Base-by-base conservation (phyloP, 2,888 invertebrate species). In the Chrysomela aeneicollis region DNA sequence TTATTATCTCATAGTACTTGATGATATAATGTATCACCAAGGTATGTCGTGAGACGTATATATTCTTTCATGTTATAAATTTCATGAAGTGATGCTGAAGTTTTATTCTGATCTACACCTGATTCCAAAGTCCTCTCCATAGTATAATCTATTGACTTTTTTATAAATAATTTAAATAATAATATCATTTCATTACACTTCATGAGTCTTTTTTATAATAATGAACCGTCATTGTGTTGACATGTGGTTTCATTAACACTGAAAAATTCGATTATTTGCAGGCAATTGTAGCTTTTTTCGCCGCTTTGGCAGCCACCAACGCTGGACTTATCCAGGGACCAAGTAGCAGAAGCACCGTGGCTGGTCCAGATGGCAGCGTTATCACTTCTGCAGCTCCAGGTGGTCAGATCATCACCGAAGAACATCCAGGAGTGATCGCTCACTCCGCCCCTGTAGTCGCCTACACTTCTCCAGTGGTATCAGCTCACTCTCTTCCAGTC, bases 291-390 rank as follows among this genome's bases (percentile, higher is more conserved):
- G 69, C 74, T 49, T 69, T 76, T 61, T 71, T 76, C 60, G 77
- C 73, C 62, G 70, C 72, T 61, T 68, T 77, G 69, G 76, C 76
- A 51, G 71, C 67, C 35, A 69, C 75, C 60, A 71, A 73, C 42
- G 76, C 68, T 30, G 61, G 59, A 52, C 15, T 78, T 37, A 64
- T 79, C 26, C 78, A 78, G 70, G 77, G 77, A 64, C 77, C 77
- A 8, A 77, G 77, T 71, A 68, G 71, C 53, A 76, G 72, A 53
- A 69, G 74, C n/a, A 76, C 75, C 17, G 61, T 77, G 6, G 71
- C 75, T 10, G 78, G 76, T 26, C 72, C 73, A 30, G 78, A 78
- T 49, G 76, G 77, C 22, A 77, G 77, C 62, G 68, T 71, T n/a
- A 76, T 78, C 59, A 74, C 75, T 6, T 70, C 78, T 18, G 72